These are phyloP conservation scores for Gisinianus flammeolus DNA, from an alignment of 2,888 invertebrate species.

Conservation along the genomic window DNA sequence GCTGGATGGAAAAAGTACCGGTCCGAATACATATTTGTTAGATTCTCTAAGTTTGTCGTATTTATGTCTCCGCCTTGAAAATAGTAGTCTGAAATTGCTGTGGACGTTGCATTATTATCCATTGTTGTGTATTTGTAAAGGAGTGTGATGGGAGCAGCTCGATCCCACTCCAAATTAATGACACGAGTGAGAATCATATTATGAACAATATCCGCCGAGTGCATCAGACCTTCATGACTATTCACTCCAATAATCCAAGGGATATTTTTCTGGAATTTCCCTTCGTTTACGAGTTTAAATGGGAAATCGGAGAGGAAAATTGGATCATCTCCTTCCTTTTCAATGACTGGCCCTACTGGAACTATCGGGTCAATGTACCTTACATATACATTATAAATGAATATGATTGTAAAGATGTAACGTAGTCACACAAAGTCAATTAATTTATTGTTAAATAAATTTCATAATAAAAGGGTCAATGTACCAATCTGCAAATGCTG, in stretches of 20 bases:
- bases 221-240: conserved; percentile 50
- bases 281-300: conserved; percentile 43
- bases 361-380: conserved; percentile 54
- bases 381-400: conserved; percentile 38
- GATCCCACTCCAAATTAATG: conserved; percentile 52
- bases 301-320: conserved; percentile 49
- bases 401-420: not conserved
- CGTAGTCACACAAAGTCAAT: not conserved
- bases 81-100: conserved; percentile 44
- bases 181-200: conserved; percentile 43
- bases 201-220: conserved; percentile 43
- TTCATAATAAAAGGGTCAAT: conserved; percentile 3
- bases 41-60: conserved; percentile 25
- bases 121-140: conserved; percentile 40
- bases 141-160: conserved; percentile 51
- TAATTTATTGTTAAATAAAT: conserved; percentile 7
- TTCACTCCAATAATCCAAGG: conserved; percentile 52
- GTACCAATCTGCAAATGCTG: conserved; percentile 42
- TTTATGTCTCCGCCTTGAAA: conserved; percentile 36
- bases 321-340: conserved; percentile 41
- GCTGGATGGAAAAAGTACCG: conserved; percentile 53
- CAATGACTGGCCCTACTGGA: conserved; percentile 51
- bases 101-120: conserved; percentile 31
- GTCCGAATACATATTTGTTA: conserved; percentile 54
- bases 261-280: conserved; percentile 49